Conservation (phyloP, 2,888 invertebrate species). For the Morpho helenor region DNA sequence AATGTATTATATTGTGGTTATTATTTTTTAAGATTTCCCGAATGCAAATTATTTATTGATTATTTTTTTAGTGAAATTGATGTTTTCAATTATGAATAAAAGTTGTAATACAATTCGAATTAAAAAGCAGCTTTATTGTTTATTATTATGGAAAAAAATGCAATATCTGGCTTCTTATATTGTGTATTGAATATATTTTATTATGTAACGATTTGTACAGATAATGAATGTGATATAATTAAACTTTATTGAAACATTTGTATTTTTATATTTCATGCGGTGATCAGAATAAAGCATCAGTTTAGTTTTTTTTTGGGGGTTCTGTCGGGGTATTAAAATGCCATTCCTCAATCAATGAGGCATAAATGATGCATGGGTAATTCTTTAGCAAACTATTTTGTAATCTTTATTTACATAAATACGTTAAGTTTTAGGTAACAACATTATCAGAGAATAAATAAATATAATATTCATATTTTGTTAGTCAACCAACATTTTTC, state of each 20-base stretch:
- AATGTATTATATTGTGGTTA: constrained; percentile 10
- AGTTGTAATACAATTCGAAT: background rate
- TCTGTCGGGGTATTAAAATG: too few species aligned
- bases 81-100: background rate
- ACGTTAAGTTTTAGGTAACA: too few species aligned
- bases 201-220: constrained; percentile 62
- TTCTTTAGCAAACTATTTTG: too few species aligned
- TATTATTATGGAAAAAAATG: constrained; percentile 1
- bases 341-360: too few species aligned
- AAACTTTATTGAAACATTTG: constrained; percentile 41
- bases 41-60: constrained; percentile 2
- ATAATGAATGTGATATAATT: constrained; percentile 67
- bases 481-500: too few species aligned
- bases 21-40: background rate
- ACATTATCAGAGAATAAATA: too few species aligned
- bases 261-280: background rate
- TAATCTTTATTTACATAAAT: too few species aligned
- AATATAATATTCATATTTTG: too few species aligned
- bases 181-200: constrained; percentile 50
- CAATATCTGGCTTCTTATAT: constrained; percentile 28
- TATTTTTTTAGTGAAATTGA: background rate
- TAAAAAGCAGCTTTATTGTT: constrained; percentile 13
- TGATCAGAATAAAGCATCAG: too few species aligned
- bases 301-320: too few species aligned
- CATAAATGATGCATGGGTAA: too few species aligned